Evolutionary conservation across 1,140 invertebrate genomes (phyloP), one percentile per base, ranked within the genome.

Genomic region (Magallana angulata): DNA sequence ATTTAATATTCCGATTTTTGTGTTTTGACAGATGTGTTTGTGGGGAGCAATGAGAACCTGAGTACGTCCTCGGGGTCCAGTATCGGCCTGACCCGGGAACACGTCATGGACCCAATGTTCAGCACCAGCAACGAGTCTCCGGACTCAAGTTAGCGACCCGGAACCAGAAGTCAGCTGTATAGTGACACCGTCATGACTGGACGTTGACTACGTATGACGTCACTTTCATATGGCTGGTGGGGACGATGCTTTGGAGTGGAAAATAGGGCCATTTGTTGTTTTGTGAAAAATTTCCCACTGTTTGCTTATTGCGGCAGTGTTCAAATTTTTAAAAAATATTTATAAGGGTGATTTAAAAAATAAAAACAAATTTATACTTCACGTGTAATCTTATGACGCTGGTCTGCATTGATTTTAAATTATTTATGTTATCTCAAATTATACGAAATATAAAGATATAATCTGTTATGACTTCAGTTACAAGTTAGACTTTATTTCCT

Each of bases 51-150:
- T 88, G 93, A 93, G 81, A 93, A 92, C 24, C 89, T 93, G 5
- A 93, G 93, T 82, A 92, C 92, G 5, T 93, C 92, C 82, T 93
- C 93, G 1, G 92, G 93, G 14, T 93, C 93, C 84, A 93, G 92
- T 84, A 90, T 87, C 57, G 88, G 89, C 1, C 85, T 89, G n/a
- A 62, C 88, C 14, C 85, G 90, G 0, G 91, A 92, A 82, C 87
- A 89, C 62, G 80, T 82, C 60, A 57, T 88, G n/a, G 89, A 91
- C 83, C 88, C 84, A 24, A 86, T 89, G 30, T 91, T 89, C 62
- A 86, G 85, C 6, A 81, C 85, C n/a, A 84, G 84, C 62, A 84
- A 84, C 16, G 86, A 84, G 71, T 87, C 86, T 12, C 64, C 64
- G 62, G 86, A 87, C 64, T 87, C 86, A 12, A 85, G 84, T 48